A percentile compares a stretch with the other conserved stretches of the same genome.
Evolutionary conservation across 2,113 vertebrate species (phyloP).

Genomic region (Aegotheles bennettii): DNA sequence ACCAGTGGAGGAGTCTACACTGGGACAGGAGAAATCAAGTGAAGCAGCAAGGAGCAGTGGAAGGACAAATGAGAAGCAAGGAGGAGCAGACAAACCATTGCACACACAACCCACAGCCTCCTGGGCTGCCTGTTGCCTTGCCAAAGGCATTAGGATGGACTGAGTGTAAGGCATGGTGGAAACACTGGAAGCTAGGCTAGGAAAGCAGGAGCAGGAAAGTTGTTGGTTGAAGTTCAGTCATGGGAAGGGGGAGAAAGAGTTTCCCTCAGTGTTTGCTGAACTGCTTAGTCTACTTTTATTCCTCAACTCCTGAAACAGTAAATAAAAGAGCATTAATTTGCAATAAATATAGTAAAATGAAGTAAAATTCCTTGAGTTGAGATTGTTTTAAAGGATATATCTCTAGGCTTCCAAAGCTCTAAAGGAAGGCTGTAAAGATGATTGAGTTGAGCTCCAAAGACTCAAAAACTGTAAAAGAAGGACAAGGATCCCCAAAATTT

Average conservation of each 20-base stretch:
- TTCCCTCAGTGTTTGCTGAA: neutral
- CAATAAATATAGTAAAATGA: neutral
- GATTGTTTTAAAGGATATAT: too few relatives aligned
- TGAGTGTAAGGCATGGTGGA: neutral
- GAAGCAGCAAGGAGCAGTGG: neutral
- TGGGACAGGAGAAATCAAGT: too few relatives aligned
- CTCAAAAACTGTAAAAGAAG: too few relatives aligned
- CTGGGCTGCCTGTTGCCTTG: accelerated
- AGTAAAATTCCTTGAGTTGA: neutral
- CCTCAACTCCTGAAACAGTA: neutral
- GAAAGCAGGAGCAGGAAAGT: accelerated
- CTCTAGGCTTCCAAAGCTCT: too few relatives aligned
- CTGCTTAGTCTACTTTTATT: neutral
- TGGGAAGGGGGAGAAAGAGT: neutral
- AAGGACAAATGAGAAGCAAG: neutral
- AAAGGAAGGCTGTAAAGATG: too few relatives aligned
- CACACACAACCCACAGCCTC: accelerated
- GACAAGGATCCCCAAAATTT: too few relatives aligned
- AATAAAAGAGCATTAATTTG: neutral
- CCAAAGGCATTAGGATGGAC: neutral
- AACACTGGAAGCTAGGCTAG: neutral
- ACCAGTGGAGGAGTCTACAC: too few relatives aligned
- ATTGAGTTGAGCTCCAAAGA: too few relatives aligned
- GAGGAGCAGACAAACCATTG: neutral
- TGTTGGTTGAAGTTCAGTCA: neutral